A percentile compares a stretch with the other conserved stretches of the same genome.
Conservation (phyloP, 2,888 invertebrate genomes). For the Stenodema calcarata region DNA sequence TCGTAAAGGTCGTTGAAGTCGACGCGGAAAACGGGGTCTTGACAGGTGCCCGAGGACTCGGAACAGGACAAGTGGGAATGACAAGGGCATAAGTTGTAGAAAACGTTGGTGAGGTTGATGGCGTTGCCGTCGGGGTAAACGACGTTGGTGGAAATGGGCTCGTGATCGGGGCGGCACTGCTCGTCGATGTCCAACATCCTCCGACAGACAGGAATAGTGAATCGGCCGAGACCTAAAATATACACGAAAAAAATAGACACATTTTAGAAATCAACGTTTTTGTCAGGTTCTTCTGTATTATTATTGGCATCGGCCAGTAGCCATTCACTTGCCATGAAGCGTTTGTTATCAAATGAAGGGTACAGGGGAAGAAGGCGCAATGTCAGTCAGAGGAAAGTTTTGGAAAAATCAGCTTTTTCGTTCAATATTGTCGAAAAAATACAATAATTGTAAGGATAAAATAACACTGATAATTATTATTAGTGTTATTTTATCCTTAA, state of each 20-base stretch:
- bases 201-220: constrained; percentile 40
- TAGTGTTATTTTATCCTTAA: too few species aligned
- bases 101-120: constrained; percentile 37
- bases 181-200: constrained; percentile 26
- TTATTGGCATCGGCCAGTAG: too few species aligned
- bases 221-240: constrained; percentile 16
- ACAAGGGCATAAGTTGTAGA: constrained; percentile 42
- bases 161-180: constrained; percentile 16
- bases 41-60: constrained; percentile 15
- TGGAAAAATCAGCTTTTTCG: too few species aligned
- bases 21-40: constrained; percentile 9
- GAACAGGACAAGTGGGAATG: neutral
- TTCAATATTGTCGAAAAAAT: too few species aligned
- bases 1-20: neutral
- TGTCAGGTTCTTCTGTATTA: too few species aligned
- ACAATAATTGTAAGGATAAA: too few species aligned
- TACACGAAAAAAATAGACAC: neutral
- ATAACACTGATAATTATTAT: too few species aligned
- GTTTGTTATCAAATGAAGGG: too few species aligned
- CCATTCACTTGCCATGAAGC: too few species aligned
- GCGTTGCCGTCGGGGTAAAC: constrained; percentile 42
- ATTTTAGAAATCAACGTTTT: too few species aligned
- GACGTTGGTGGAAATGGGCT: constrained; percentile 23
- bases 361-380: too few species aligned
- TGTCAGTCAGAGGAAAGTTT: too few species aligned